Evolutionary conservation across 2,113 vertebrate species (phyloP).

Genomic region (Penelope pileata): DNA sequence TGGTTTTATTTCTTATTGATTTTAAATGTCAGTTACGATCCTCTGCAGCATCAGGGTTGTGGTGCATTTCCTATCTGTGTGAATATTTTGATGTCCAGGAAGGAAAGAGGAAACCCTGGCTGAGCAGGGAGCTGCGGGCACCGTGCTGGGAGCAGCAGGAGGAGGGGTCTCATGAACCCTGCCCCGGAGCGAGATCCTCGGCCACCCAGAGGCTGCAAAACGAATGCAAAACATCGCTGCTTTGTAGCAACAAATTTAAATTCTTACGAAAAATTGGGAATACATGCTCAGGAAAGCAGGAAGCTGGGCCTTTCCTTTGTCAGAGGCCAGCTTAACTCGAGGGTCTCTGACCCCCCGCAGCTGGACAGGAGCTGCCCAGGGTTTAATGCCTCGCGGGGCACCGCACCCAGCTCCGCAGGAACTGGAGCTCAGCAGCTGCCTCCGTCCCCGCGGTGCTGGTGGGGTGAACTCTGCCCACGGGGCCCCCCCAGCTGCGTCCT

Average conservation of each 20-base stretch:
- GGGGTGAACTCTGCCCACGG: too few relatives aligned
- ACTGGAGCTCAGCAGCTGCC: too few relatives aligned
- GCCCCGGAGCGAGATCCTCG: neutral
- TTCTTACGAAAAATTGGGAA: neutral
- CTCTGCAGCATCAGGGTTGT: neutral
- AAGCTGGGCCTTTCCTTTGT: neutral
- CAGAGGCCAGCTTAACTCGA: neutral
- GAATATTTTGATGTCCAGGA: rapidly evolving
- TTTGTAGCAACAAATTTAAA: neutral
- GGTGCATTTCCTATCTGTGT: rapidly evolving
- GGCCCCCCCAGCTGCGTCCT: too few relatives aligned
- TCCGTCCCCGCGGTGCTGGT: too few relatives aligned
- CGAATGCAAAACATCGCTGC: neutral
- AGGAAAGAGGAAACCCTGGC: neutral
- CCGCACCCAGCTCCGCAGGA: too few relatives aligned
- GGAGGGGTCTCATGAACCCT: neutral
- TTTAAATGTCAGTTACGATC: neutral
- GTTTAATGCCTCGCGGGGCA: too few relatives aligned
- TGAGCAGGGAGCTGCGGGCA: neutral
- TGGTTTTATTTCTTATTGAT: neutral
- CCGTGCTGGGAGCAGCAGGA: rapidly evolving
- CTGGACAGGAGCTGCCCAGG: neutral
- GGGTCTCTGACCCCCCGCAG: neutral
- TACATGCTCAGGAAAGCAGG: neutral
- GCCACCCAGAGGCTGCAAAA: neutral